Percentiles rank a stretch among this genome's conserved stretches.
These are phyloP conservation scores for Euschistus heros DNA, from an alignment of 1,140 invertebrate genomes.

Conservation along the genomic window DNA sequence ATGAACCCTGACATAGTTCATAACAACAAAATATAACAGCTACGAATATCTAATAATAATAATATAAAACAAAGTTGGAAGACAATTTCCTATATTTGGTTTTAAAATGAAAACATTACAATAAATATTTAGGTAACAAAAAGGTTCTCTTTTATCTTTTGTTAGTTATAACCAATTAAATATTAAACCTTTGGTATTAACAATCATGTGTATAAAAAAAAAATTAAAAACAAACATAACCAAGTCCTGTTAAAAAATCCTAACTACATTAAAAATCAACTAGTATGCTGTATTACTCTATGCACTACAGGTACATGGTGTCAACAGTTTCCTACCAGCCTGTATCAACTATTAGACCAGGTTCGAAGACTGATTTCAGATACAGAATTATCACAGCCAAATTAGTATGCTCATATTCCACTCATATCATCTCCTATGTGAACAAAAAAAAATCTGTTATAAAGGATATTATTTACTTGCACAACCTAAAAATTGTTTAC, in stretches of 20 bases:
- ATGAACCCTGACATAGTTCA: too few species aligned
- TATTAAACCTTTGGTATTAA: constrained; percentile 7
- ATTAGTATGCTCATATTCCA: background rate
- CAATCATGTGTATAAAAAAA: background rate
- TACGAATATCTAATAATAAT: too few species aligned
- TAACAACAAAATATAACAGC: too few species aligned
- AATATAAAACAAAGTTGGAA: background rate
- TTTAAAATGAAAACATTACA: background rate
- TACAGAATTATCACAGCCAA: constrained; percentile 12
- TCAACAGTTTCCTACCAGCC: constrained; percentile 4
- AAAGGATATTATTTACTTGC: too few species aligned
- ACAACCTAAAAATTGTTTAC: too few species aligned
- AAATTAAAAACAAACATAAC: too few species aligned
- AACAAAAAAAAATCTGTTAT: too few species aligned
- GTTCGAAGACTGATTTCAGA: constrained; percentile 1
- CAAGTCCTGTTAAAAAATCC: too few species aligned
- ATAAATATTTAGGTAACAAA: constrained; percentile 10
- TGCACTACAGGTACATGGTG: background rate
- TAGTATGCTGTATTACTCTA: background rate
- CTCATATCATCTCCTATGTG: too few species aligned
- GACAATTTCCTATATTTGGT: constrained; percentile 4
- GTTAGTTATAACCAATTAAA: background rate
- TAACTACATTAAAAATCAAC: too few species aligned
- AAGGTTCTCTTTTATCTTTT: background rate
- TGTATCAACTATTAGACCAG: background rate